Base-by-base conservation (phyloP, 2,888 invertebrate genomes). In the Pecten maximus region DNA sequence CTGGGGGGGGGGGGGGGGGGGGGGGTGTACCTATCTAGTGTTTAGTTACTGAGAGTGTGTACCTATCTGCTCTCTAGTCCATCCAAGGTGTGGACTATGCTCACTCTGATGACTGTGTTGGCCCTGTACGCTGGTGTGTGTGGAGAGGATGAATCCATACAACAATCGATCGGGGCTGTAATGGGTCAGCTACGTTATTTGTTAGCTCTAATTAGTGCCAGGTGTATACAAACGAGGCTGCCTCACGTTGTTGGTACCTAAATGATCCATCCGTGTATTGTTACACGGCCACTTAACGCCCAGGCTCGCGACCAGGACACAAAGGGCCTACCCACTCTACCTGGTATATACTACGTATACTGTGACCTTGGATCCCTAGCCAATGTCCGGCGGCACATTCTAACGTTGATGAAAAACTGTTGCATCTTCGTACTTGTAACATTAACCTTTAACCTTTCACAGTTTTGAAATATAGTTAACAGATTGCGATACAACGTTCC, bases 171-270 rank as follows among this genome's bases (percentile, higher is more conserved):
- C 23, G 23, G 19, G 0, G 28, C 2, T 35, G 35, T 74, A 74
- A 74, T 74, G 74, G 74, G 74, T 74, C 74, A 74, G 74, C 35
- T 74, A 28, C 15, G 35, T 74, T 16, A 60, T 60, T 60, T 60
- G 60, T 60, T 35, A 74, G 74, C 1, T 8, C 28, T 74, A 74
- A 74, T 74, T 74, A 74, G 74, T 35, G 16, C 74, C 74, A 74
- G 74, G 74, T 74, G 74, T 28, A 74, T 74, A 74, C 74, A 35
- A 28, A 74, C 2, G 74, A 74, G 74, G 10, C 74, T 35, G 28
- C n/a, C 60, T 60, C 60, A 60, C 60, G 60, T 60, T 60, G 74
- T 74, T 35, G 28, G 35, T 74, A 74, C 74, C 74, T 74, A 74
- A 74, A 74, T 74, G 74, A 74, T 74, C 28, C 28, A 28, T 28